Evolutionary conservation across 2,797 vertebrate species (phyloP).

Genomic region (Darevskia nairensis): DNA sequence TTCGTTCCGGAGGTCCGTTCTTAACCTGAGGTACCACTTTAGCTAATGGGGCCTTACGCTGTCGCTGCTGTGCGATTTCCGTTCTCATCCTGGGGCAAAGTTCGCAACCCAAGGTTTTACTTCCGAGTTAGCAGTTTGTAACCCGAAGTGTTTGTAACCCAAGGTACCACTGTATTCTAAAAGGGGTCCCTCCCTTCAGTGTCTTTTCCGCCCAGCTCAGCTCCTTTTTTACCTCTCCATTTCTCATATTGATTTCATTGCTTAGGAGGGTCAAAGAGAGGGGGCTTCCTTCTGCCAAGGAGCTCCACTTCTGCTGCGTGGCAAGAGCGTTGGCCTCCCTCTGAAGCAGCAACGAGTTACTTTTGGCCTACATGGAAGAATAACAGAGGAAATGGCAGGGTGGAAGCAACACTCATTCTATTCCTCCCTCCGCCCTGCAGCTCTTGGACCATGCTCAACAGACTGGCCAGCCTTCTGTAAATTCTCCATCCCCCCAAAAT

Average conservation of each 20-base stretch:
- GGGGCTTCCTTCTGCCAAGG: slow-evolving; percentile 79
- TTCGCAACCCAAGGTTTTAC: no score
- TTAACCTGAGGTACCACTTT: no score
- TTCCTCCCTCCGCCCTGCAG: neutral
- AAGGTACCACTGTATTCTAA: no score
- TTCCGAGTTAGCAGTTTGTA: no score
- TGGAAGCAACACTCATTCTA: neutral
- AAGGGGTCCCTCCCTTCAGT: no score
- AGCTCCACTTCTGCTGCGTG: slow-evolving; percentile 83
- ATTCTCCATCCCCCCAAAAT: neutral
- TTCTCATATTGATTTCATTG: slow-evolving; percentile 82
- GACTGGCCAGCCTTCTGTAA: neutral
- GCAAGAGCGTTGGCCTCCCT: slow-evolving; percentile 82
- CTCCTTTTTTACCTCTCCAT: slow-evolving; percentile 78
- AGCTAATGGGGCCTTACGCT: no score
- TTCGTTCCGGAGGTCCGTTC: no score
- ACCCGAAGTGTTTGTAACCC: no score
- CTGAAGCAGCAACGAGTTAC: slow-evolving; percentile 82
- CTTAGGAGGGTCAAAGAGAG: slow-evolving; percentile 82
- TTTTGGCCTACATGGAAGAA: slow-evolving; percentile 73
- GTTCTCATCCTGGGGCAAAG: no score
- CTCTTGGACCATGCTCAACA: no score
- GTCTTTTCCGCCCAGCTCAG: neutral
- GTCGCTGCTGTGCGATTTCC: no score
- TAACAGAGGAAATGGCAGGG: neutral